Conservation (phyloP, 2,888 invertebrate genomes). For the Ophion ventricosus region DNA sequence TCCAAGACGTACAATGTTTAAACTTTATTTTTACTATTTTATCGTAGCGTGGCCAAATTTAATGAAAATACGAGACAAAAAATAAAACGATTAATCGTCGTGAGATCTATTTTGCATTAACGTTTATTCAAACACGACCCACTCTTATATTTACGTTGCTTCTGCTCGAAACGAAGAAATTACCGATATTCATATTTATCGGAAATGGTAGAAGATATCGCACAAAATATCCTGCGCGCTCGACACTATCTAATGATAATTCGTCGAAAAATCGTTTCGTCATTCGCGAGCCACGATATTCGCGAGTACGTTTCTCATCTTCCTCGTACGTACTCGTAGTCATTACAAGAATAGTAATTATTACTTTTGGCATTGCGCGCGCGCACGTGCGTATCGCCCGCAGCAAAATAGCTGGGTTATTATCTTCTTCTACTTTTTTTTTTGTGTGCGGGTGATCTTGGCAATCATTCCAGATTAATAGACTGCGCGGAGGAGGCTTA, state of each 20-base stretch:
- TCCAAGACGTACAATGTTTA: constrained; percentile 19
- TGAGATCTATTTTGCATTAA: too few species aligned
- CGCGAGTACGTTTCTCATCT: too few species aligned
- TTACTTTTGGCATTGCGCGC: constrained; percentile 27
- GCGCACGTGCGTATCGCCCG: neutral
- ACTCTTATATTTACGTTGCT: neutral
- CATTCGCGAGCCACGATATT: too few species aligned
- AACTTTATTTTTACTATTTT: constrained; percentile 11
- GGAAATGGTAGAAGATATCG: neutral
- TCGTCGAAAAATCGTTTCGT: too few species aligned
- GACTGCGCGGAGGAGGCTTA: constrained; percentile 1
- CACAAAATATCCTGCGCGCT: neutral
- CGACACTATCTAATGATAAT: too few species aligned
- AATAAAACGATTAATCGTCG: too few species aligned
- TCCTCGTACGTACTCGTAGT: neutral
- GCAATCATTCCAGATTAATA: constrained; percentile 30
- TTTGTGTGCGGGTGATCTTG: constrained; percentile 9
- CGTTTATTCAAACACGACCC: too few species aligned
- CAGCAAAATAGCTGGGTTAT: constrained; percentile 13
- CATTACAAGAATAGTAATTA: constrained; percentile 11
- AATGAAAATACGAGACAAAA: too few species aligned
- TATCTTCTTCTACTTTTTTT: neutral
- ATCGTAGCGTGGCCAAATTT: neutral
- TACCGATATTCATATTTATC: too few species aligned
- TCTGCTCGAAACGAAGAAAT: neutral